phyloP scores from a whole-genome alignment of 2,888 invertebrate genomes.

The Cybosia mesomella region DNA sequence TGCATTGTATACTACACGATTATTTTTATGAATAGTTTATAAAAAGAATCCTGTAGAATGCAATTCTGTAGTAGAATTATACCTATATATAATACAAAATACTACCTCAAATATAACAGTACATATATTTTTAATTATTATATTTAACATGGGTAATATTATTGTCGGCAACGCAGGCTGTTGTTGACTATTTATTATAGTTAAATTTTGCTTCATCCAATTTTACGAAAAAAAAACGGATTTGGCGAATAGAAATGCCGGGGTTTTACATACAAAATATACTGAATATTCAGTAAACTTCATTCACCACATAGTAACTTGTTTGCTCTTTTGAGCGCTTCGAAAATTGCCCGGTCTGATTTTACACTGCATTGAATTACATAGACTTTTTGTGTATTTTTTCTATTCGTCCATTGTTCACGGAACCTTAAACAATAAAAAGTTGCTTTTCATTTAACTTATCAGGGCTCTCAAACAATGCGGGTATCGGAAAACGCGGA shows the following conservation, averaged over 20 bases:
- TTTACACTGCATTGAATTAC: conserved; percentile 32
- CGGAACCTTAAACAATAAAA: conserved; percentile 67
- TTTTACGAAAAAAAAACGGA: not conserved
- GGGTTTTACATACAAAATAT: conserved; percentile 18
- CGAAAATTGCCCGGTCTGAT: conserved; percentile 56
- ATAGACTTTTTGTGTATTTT: conserved; percentile 26
- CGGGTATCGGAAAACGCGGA: conserved; percentile 59
- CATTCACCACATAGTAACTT: conserved; percentile 50
- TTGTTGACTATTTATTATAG: not conserved
- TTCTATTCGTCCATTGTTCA: conserved; percentile 55
- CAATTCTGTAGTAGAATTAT: too few relatives aligned
- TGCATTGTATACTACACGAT: too few relatives aligned
- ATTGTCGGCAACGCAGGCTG: not conserved
- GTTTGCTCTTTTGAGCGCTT: conserved; percentile 53
- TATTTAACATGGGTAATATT: not conserved
- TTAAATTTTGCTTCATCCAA: not conserved
- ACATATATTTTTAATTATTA: not conserved
- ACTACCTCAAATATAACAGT: too few relatives aligned
- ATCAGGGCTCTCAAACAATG: conserved; percentile 65
- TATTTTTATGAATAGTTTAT: too few relatives aligned
- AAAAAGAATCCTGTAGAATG: too few relatives aligned
- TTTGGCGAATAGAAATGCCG: not conserved
- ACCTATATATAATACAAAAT: not conserved
- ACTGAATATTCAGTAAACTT: conserved; percentile 34
- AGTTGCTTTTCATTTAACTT: conserved; percentile 78